Evolutionary conservation across 2,888 invertebrate species (phyloP), one percentile per base, ranked within the genome.

Genomic region (Tetheella fluctuosa): DNA sequence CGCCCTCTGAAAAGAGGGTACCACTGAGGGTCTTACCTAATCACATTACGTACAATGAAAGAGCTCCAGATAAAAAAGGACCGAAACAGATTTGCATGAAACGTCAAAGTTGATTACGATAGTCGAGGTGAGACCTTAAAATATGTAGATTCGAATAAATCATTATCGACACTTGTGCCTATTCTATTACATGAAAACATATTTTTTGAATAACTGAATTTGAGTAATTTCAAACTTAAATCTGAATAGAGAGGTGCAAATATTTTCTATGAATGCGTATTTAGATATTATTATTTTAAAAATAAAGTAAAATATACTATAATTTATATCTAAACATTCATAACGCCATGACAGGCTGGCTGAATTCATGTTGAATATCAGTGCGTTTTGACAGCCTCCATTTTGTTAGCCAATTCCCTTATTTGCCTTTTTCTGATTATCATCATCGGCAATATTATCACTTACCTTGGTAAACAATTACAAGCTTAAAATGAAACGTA

Each of bases 21-120:
- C 77, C 77, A 77, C 79, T 81, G 82, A 83, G 82, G 82, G 82
- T 79, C 85, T 84, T 77, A 79, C 83, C 86, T 92, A 93, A 93
- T 93, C 91, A 89, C 86, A 90, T 93, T 92, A 92, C 86, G 78
- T 73, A 83, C 84, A 85, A 83, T 86, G 81, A 90, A 88, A 90
- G 88, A 89, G 84, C 88, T 85, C 76, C 76, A 83, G 86, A 85
- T 86, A 89, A 90, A 88, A 89, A 90, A 88, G 87, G 81, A 79
- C 79, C 83, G 83, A 81, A 86, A 87, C 86, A 89, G 90, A 92
- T 91, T 93, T 93, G 86, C 89, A 92, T 93, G 88, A 86, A 85
- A 88, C 75, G 88, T 88, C 88, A 88, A 84, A 86, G 81, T 87
- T 87, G 86, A 90, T 91, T 90, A 89, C 76, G 76, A 73, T 83